A percentile compares a stretch with the other conserved stretches of the same genome.
Evolutionary conservation across 2,113 vertebrate species (phyloP).

Genomic region (Melanocharis versteri): DNA sequence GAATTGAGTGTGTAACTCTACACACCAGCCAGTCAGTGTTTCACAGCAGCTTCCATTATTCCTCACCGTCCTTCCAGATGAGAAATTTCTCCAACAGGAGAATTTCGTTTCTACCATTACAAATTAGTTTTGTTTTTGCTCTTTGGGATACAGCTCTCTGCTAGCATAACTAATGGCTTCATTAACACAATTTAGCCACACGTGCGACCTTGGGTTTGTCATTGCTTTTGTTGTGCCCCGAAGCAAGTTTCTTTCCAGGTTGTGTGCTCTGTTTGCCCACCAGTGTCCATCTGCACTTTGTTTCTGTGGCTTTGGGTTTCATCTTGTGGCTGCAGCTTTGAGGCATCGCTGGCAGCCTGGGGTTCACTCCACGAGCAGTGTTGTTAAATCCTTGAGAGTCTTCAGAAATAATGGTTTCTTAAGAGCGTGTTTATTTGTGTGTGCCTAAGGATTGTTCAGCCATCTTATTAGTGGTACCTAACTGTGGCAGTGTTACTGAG

Average conservation of each 20-base stretch:
- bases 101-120: background rate
- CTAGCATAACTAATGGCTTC: background rate
- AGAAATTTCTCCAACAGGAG: background rate
- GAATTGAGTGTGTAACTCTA: background rate
- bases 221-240: background rate
- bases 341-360: background rate
- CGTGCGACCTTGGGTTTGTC: background rate
- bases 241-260: background rate
- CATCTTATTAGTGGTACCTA: background rate
- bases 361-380: background rate
- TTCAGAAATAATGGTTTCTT: background rate
- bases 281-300: background rate
- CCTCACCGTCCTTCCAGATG: background rate
- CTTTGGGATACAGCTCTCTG: background rate
- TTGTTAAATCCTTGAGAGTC: no score
- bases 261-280: background rate
- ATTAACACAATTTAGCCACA: background rate
- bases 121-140: no score
- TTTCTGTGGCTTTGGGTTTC: background rate
- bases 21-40: background rate
- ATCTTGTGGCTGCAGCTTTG: background rate
- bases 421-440: background rate
- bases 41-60: background rate
- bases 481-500: background rate
- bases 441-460: background rate